Evolutionary conservation across 2,888 invertebrate genomes (phyloP), one percentile per base, ranked within the genome.

Genomic region (Eudasyphora cyanicolor): DNA sequence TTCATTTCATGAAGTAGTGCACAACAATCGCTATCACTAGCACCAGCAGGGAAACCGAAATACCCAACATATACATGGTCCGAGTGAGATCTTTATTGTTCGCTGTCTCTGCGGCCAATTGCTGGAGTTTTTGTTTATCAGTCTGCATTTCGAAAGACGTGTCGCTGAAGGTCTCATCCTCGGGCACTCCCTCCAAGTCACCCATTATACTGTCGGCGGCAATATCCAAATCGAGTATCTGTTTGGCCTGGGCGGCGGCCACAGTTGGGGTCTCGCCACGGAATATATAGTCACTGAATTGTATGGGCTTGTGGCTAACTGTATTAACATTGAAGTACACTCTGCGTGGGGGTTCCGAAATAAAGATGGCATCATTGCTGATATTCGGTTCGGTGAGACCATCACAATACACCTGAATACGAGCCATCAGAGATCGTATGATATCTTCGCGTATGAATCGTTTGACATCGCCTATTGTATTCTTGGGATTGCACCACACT

Each of bases 321-420:
- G 87, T 84, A 24, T 93, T 92, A 2, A 95, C 94, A n/a, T 94
- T 94, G 19, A 97, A 96, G 79, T 97, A 94, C 0, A 98, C 96
- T 84, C 98, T 93, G 51, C 97, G 94, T 0, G 98, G 98, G 0
- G 97, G 97, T 91, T 98, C 98, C 89, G 98, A 98, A 85, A 97
- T 96, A 71, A 96, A 95, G 14, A 90, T 82, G 0, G 87, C 87
- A 78, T 89, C 89, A 38, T 83, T 88, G 67, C 86, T 88, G 10
- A 89, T 89, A 83, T 89, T 89, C 0, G 91, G 88, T 82, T 90
- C 91, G 29, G 97, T 96, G 75, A 98, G 93, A 77, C 98, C 98
- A 92, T 98, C 98, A 93, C 97, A 98, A 89, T 98, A 97, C 94
- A 98, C 96, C 88, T 97, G 97, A 89, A 98, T 95, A 84, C 98